phyloP scores from a whole-genome alignment of 2,113 vertebrate species.

The Hemichromis elongatus region DNA sequence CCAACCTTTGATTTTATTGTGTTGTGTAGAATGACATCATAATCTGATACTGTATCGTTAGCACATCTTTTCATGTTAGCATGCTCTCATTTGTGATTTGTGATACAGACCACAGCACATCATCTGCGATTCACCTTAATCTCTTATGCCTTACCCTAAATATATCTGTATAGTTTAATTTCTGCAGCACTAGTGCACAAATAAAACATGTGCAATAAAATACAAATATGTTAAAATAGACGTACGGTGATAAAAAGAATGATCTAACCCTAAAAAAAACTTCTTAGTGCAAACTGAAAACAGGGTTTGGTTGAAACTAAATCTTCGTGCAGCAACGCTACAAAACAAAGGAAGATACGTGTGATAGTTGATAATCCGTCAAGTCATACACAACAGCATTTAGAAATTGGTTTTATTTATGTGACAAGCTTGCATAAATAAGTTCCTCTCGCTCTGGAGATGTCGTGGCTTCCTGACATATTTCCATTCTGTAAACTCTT shows the following conservation, averaged over 20 bases:
- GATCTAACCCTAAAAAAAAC: neutral
- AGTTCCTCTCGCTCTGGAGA: constrained; percentile 20
- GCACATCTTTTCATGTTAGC: neutral
- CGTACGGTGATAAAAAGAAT: neutral
- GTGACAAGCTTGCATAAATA: constrained; percentile 60
- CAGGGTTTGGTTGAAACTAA: constrained; percentile 15
- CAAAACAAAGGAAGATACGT: constrained; percentile 32
- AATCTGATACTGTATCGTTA: neutral
- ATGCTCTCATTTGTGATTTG: neutral
- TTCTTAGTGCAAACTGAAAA: constrained; percentile 39
- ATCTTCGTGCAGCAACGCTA: neutral
- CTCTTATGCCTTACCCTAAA: neutral
- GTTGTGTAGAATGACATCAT: constrained; percentile 16
- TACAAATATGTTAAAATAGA: neutral
- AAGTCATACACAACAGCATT: constrained; percentile 24
- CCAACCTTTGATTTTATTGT: neutral
- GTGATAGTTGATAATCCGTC: constrained; percentile 5
- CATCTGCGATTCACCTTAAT: neutral
- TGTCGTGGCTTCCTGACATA: constrained; percentile 24
- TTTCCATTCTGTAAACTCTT: constrained; percentile 63
- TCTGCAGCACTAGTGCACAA: constrained; percentile 7
- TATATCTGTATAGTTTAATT: neutral
- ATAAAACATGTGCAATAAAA: neutral
- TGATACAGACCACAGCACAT: neutral
- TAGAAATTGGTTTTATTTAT: constrained; percentile 18